Conservation (phyloP, 2,113 vertebrate species). For the Dipodomys ordii region DNA sequence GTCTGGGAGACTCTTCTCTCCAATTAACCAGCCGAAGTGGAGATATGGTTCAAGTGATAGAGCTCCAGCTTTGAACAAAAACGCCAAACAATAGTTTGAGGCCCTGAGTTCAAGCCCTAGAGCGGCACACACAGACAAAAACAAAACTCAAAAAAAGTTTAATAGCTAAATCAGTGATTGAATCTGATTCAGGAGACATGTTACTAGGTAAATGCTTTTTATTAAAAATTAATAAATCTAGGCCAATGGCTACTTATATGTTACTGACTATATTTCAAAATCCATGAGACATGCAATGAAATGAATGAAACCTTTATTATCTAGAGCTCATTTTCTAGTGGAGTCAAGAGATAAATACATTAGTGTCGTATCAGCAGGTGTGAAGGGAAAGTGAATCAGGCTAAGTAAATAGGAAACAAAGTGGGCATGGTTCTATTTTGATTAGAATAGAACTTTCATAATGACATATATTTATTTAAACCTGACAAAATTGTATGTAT, state of each 20-base stretch:
- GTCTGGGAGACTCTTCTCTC: no score
- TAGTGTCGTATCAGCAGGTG: background rate
- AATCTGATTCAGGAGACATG: background rate
- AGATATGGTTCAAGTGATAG: no score
- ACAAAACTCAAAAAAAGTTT: background rate
- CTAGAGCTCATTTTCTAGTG: background rate
- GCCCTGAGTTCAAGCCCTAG: no score
- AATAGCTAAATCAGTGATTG: background rate
- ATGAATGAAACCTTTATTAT: background rate
- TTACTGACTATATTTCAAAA: background rate
- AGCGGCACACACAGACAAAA: no score
- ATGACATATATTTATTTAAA: background rate
- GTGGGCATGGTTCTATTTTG: background rate
- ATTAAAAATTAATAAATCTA: background rate
- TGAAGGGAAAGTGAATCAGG: background rate
- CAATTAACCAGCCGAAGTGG: no score
- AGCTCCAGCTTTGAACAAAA: no score
- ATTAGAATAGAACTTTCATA: background rate
- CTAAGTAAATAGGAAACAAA: background rate
- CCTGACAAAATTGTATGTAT: background rate
- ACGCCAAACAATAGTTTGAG: no score
- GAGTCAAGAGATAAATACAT: background rate
- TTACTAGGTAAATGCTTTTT: background rate
- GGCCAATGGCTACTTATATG: background rate
- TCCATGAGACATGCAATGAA: background rate